Conservation (phyloP, 2,888 invertebrate genomes). For the Temnothorax ravouxi region DNA sequence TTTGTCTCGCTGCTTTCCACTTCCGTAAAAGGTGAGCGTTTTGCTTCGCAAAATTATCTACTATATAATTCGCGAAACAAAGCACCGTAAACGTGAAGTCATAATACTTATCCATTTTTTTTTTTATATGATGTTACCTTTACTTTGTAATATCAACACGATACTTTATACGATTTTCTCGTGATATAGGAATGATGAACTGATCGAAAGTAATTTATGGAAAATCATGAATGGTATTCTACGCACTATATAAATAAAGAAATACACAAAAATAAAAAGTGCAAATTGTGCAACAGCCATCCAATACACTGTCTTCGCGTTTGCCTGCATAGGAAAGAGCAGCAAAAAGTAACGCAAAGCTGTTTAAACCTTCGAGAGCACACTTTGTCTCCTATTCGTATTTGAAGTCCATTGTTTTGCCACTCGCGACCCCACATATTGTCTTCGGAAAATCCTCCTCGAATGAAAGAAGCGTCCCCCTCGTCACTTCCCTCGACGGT, state of each 20-base stretch:
- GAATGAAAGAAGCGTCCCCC: conserved; percentile 61
- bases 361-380: conserved; percentile 63
- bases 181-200: not conserved
- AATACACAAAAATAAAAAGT: conserved; percentile 9
- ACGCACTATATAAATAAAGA: not conserved
- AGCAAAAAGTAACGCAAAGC: conserved; percentile 61
- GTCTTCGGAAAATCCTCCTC: conserved; percentile 58
- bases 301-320: conserved; percentile 52
- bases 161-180: not conserved
- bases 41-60: conserved; percentile 3
- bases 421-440: conserved; percentile 64
- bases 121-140: not conserved
- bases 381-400: conserved; percentile 57
- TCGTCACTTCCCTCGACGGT: conserved; percentile 1
- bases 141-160: not conserved
- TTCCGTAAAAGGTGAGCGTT: conserved; percentile 18
- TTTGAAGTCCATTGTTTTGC: conserved; percentile 70
- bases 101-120: not conserved
- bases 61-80: conserved; percentile 5
- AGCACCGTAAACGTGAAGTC: not conserved
- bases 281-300: conserved; percentile 6
- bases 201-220: not conserved
- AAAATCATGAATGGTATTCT: not conserved
- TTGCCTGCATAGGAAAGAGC: conserved; percentile 48
- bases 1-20: conserved; percentile 33